phyloP scores from a whole-genome alignment of 2,113 vertebrate species.

The Spilogale gracilis region DNA sequence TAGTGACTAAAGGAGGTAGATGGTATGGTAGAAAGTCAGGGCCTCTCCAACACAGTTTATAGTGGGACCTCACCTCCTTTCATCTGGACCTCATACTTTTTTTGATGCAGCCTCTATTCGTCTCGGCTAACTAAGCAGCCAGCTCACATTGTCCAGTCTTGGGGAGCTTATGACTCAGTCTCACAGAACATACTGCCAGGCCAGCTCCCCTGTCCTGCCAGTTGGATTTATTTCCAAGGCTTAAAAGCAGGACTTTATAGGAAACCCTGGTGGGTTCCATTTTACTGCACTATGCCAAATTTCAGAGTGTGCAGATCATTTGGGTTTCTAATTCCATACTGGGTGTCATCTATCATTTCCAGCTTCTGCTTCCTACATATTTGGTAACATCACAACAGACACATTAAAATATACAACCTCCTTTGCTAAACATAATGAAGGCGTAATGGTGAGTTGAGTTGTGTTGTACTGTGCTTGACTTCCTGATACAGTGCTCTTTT shows the following conservation, averaged over 20 bases:
- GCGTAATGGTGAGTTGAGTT: background rate
- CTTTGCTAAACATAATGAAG: background rate
- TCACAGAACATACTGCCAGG: background rate
- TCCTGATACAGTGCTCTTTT: background rate
- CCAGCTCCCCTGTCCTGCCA: background rate
- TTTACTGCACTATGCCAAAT: background rate
- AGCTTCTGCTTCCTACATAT: background rate
- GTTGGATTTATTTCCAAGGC: background rate
- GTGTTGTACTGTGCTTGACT: background rate
- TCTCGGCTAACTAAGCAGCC: background rate
- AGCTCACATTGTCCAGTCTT: background rate
- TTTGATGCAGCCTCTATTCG: background rate
- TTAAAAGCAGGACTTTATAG: background rate
- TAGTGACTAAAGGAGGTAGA: background rate
- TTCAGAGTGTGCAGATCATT: background rate
- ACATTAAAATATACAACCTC: background rate
- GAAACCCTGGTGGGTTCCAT: background rate
- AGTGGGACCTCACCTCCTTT: background rate
- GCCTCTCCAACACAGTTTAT: background rate
- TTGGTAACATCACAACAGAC: background rate
- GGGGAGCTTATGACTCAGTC: background rate
- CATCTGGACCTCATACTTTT: background rate
- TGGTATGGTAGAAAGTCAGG: background rate
- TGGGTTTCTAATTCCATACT: background rate
- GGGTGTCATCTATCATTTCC: background rate